phyloP scores from a whole-genome alignment of 2,888 invertebrate species.

The Calliopum simillimum region DNA sequence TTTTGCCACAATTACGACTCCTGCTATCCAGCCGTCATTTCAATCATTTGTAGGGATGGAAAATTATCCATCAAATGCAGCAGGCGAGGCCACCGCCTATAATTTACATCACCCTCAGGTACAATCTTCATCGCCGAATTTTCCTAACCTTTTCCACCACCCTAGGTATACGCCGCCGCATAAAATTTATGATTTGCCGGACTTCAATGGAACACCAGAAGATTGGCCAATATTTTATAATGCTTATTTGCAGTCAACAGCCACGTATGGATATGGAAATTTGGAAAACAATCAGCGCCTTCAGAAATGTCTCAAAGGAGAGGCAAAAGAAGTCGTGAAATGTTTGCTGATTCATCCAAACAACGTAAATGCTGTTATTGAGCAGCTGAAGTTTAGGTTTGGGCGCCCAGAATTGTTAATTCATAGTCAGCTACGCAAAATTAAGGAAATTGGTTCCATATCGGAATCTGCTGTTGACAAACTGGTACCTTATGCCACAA shows the following conservation, averaged over 20 bases:
- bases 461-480: conserved; percentile 30
- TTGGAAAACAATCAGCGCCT: conserved; percentile 39
- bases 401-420: conserved; percentile 42
- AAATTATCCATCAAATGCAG: too few relatives aligned
- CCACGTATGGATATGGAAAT: conserved; percentile 31
- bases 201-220: neutral
- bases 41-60: too few relatives aligned
- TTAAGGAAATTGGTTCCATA: conserved; percentile 28
- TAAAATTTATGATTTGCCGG: conserved; percentile 1
- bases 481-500: conserved; percentile 31
- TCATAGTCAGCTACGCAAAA: conserved; percentile 24
- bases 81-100: too few relatives aligned
- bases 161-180: too few relatives aligned
- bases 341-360: conserved; percentile 37
- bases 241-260: conserved; percentile 19
- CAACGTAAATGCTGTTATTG: conserved; percentile 37
- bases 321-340: conserved; percentile 21
- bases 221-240: conserved; percentile 19
- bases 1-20: too few relatives aligned
- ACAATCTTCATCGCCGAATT: too few relatives aligned
- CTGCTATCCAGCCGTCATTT: too few relatives aligned
- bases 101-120: too few relatives aligned
- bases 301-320: conserved; percentile 28
- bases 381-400: conserved; percentile 39
- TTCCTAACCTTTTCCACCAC: too few relatives aligned